Evolutionary conservation across 2,888 invertebrate species (phyloP).

Genomic region (Omphaloscelis lunosa): DNA sequence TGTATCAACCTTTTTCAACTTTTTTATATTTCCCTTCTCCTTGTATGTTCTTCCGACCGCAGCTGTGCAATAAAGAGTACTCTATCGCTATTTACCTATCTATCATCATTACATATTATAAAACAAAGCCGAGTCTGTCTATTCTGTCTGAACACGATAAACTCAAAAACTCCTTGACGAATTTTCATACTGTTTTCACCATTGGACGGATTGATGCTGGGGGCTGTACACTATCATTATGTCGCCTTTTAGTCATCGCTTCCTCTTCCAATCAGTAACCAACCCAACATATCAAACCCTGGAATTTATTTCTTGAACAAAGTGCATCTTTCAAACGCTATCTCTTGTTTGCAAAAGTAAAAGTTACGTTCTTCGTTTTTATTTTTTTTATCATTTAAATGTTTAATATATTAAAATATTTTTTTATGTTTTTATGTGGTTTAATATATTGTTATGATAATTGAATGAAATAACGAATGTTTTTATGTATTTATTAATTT

Average conservation of each 20-base stretch:
- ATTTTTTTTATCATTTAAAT: too few species aligned
- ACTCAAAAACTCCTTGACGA: too few species aligned
- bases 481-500: too few species aligned
- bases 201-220: too few species aligned
- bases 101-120: not conserved
- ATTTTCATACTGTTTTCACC: too few species aligned
- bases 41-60: not conserved
- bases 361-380: not conserved
- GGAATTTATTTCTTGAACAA: conserved; percentile 53
- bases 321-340: conserved; percentile 50
- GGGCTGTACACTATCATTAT: not conserved
- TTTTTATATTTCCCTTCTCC: not conserved
- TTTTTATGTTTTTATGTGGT: too few species aligned
- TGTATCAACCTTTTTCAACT: not conserved
- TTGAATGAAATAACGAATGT: too few species aligned
- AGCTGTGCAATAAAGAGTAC: not conserved
- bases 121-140: too few species aligned
- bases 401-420: too few species aligned
- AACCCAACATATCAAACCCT: conserved; percentile 37
- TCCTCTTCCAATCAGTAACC: not conserved
- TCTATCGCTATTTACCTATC: not conserved
- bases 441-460: too few species aligned
- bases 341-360: conserved; percentile 10
- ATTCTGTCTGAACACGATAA: too few species aligned
- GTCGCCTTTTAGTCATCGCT: not conserved